phyloP scores from a whole-genome alignment of 1,140 invertebrate species.

The Dendrolimus kikuchii region DNA sequence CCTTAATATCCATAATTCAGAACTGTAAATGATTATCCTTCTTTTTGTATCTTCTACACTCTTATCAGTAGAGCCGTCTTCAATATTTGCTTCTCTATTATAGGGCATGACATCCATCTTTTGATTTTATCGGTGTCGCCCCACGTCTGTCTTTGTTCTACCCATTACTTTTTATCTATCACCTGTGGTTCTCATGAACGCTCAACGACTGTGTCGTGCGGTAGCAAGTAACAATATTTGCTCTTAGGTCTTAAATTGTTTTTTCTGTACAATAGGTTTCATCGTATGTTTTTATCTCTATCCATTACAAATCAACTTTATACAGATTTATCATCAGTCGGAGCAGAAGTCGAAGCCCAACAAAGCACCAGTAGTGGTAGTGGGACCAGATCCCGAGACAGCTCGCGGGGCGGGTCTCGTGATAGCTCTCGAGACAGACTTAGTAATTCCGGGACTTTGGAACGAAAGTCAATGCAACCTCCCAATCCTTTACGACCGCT shows the following conservation, averaged over 20 bases:
- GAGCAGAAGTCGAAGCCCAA: constrained; percentile 74
- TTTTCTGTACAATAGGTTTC: not conserved
- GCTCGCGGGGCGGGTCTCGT: constrained; percentile 61
- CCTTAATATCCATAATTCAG: no score
- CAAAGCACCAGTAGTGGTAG: constrained; percentile 36
- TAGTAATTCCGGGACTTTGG: constrained; percentile 61
- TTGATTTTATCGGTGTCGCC: no score
- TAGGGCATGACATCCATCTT: no score
- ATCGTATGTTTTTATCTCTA: constrained; percentile 4
- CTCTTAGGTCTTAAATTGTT: not conserved
- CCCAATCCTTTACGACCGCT: constrained; percentile 77
- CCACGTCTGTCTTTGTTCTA: no score
- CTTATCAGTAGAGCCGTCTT: no score
- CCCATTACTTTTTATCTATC: no score
- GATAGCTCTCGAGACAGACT: constrained; percentile 65
- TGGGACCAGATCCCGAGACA: constrained; percentile 47
- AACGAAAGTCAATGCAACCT: constrained; percentile 51
- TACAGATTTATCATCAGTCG: constrained; percentile 85
- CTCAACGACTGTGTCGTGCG: no score
- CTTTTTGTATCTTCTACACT: constrained; percentile 1
- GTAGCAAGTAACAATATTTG: not conserved
- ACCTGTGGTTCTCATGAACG: no score
- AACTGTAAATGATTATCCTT: not conserved
- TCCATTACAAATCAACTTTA: constrained; percentile 8
- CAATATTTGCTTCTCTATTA: no score